Percentiles rank a stretch among this genome's conserved stretches.
Conservation (phyloP, 2,888 invertebrate species). For the Hirtodrosophila trivittata region DNA sequence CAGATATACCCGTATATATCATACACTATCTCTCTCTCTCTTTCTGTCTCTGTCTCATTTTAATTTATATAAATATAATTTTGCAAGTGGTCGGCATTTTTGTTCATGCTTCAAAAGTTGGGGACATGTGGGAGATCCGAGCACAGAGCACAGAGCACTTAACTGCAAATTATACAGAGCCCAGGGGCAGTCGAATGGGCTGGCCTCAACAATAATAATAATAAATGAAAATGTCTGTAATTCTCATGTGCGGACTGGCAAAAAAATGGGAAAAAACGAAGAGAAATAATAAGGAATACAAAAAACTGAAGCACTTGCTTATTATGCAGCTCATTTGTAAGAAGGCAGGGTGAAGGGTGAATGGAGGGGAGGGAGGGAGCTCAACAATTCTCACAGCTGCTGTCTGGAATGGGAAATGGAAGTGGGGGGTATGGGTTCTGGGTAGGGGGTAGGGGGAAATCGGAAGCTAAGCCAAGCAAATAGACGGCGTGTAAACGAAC, state of each 20-base stretch:
- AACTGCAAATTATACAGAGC: conserved; percentile 64
- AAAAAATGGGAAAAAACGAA: conserved; percentile 6
- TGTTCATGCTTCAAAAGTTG: conserved; percentile 51
- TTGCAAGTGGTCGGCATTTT: conserved; percentile 55
- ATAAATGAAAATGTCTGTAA: conserved; percentile 76
- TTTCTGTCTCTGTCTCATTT: conserved; percentile 28
- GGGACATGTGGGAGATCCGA: conserved; percentile 62
- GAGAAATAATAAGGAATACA: conserved; percentile 14
- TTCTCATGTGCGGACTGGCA: conserved; percentile 63
- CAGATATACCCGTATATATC: conserved; percentile 25
- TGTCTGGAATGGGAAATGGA: background rate
- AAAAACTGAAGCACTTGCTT: conserved; percentile 56
- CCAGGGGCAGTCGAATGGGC: conserved; percentile 21
- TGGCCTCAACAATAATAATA: conserved; percentile 61
- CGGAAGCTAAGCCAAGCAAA: conserved; percentile 71
- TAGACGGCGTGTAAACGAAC: conserved; percentile 67
- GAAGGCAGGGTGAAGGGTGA: background rate
- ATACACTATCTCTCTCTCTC: too few species aligned
- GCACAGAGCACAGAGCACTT: conserved; percentile 48
- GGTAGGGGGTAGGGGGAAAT: conserved; percentile 33
- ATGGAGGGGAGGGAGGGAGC: conserved; percentile 1
- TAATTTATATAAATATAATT: conserved; percentile 45
- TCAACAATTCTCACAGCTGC: conserved; percentile 50
- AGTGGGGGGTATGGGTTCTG: background rate
- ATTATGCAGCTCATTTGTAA: conserved; percentile 71